phyloP scores from a whole-genome alignment of 2,888 invertebrate genomes.

The Troides helena region DNA sequence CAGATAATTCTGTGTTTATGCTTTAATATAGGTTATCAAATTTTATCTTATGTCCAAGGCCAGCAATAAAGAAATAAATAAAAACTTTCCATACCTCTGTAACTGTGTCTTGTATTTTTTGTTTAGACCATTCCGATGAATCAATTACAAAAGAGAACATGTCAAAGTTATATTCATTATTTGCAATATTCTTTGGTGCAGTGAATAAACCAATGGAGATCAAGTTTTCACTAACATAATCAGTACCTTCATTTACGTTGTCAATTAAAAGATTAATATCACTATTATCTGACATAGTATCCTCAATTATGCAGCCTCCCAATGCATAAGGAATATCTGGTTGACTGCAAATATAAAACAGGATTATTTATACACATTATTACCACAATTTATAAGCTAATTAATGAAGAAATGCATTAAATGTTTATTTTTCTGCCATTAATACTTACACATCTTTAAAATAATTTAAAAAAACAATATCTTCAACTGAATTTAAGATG shows the following conservation, averaged over 20 bases:
- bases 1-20: neutral
- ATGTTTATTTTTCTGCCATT: neutral
- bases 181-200: conserved; percentile 47
- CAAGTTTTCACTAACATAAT: conserved; percentile 59
- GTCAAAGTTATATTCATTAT: conserved; percentile 54
- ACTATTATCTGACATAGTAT: conserved; percentile 49
- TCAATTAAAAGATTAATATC: conserved; percentile 55
- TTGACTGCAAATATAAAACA: conserved; percentile 56
- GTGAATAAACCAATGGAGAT: conserved; percentile 66
- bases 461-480: conserved; percentile 64
- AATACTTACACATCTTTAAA: conserved; percentile 64
- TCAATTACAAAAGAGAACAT: conserved; percentile 66
- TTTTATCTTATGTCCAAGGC: conserved; percentile 3
- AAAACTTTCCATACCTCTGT: conserved; percentile 50
- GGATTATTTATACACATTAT: neutral
- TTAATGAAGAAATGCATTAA: neutral
- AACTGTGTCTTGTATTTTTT: conserved; percentile 57
- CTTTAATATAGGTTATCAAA: conserved; percentile 3
- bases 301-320: conserved; percentile 72
- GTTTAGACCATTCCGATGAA: conserved; percentile 59
- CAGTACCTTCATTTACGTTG: conserved; percentile 46
- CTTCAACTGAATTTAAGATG: conserved; percentile 58
- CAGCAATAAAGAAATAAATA: conserved; percentile 4
- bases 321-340: conserved; percentile 67
- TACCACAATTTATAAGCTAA: conserved; percentile 9